phyloP scores from a whole-genome alignment of 2,797 vertebrate species.

The Argyrosomus regius region DNA sequence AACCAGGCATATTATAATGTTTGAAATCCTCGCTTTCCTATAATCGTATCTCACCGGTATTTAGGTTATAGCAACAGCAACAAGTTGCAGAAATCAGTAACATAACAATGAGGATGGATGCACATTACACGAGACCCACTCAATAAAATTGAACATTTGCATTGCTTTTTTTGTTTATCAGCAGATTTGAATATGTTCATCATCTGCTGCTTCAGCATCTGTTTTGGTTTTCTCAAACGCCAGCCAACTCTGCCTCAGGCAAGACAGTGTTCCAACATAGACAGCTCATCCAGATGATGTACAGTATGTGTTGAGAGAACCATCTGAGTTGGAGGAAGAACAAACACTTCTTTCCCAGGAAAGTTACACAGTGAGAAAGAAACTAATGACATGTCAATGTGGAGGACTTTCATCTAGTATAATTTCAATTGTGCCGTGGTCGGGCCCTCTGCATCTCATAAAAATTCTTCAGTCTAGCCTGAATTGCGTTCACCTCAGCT shows the following conservation, averaged over 20 bases:
- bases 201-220: slow-evolving; percentile 46
- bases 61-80: neutral
- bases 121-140: neutral
- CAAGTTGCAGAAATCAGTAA: neutral
- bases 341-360: neutral
- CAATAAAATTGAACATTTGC: neutral
- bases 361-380: neutral
- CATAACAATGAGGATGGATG: neutral
- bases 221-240: slow-evolving; percentile 24
- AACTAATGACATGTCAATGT: slow-evolving; percentile 8
- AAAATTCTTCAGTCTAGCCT: slow-evolving; percentile 1
- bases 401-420: slow-evolving; percentile 12
- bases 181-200: slow-evolving; percentile 36
- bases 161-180: slow-evolving; percentile 19
- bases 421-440: neutral
- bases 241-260: slow-evolving; percentile 27
- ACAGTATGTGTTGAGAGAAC: neutral
- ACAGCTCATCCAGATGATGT: slow-evolving; percentile 32
- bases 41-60: neutral
- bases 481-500: slow-evolving; percentile 20
- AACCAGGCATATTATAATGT: neutral
- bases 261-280: neutral
- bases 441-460: neutral
- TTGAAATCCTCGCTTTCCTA: neutral
- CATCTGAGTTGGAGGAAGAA: neutral